These are phyloP conservation scores for Lochmaea capreae DNA, from an alignment of 2,888 invertebrate genomes.

Conservation along the genomic window DNA sequence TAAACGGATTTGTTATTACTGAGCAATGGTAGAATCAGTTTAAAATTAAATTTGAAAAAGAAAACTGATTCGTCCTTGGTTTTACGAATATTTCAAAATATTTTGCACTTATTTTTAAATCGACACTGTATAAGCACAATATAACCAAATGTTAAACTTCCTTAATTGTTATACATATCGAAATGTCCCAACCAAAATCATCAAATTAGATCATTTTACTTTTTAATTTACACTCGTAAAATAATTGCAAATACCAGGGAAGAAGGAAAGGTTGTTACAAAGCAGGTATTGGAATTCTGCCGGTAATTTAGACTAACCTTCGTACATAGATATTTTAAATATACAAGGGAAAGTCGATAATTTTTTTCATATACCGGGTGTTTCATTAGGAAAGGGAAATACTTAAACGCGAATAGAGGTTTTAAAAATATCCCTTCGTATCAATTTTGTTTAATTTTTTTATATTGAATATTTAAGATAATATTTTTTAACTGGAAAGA, in stretches of 20 bases:
- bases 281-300: not conserved
- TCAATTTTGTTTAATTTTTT: too few relatives aligned
- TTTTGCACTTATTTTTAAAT: conserved; percentile 31
- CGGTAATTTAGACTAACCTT: not conserved
- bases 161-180: conserved; percentile 13
- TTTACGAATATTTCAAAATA: conserved; percentile 19
- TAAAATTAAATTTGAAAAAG: not conserved
- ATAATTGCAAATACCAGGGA: not conserved
- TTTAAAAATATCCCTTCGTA: too few relatives aligned
- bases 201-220: not conserved
- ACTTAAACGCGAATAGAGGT: too few relatives aligned
- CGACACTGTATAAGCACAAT: conserved; percentile 20
- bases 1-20: conserved; percentile 11
- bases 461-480: too few relatives aligned
- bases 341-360: not conserved
- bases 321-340: not conserved
- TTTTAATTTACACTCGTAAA: conserved; percentile 4
- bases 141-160: conserved; percentile 4
- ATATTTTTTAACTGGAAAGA: too few relatives aligned
- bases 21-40: conserved; percentile 18
- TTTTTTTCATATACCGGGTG: too few relatives aligned
- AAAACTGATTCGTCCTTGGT: conserved; percentile 18
- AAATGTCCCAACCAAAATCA: conserved; percentile 15
- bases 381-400: too few relatives aligned
- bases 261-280: not conserved